Conservation (phyloP, 2,888 invertebrate species). For the Pediacus dermestoides region DNA sequence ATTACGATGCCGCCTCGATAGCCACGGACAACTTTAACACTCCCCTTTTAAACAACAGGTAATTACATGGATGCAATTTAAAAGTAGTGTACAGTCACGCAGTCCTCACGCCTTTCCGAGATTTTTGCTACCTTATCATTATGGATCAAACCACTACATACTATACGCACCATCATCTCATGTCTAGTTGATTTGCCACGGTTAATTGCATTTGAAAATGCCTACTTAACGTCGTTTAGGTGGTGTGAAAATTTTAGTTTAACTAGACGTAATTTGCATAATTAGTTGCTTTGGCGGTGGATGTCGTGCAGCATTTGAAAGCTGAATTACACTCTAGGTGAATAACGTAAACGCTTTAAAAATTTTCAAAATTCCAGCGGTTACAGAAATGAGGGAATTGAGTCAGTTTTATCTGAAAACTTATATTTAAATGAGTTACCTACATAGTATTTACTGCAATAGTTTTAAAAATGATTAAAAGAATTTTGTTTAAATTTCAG, state of each 20-base stretch:
- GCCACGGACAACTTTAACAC: conserved; percentile 6
- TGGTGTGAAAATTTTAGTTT: too few relatives aligned
- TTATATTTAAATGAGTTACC: too few relatives aligned
- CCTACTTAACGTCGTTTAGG: conserved; percentile 9
- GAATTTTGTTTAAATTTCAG: too few relatives aligned
- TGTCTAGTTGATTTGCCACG: conserved; percentile 4
- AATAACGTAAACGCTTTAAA: too few relatives aligned
- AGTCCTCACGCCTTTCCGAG: conserved; percentile 29
- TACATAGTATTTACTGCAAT: too few relatives aligned
- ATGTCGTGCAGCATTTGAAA: conserved; percentile 1
- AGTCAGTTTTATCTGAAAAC: too few relatives aligned
- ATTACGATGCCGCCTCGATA: conserved; percentile 5
- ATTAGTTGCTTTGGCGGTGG: background rate
- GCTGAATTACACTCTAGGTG: too few relatives aligned
- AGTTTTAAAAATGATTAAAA: too few relatives aligned
- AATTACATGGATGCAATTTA: conserved; percentile 15
- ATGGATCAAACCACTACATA: too few relatives aligned
- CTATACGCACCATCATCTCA: too few relatives aligned
- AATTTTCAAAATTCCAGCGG: too few relatives aligned
- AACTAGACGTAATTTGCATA: background rate
- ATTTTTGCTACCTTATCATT: conserved; percentile 25
- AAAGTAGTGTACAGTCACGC: conserved; percentile 30
- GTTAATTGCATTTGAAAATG: conserved; percentile 5
- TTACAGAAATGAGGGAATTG: too few relatives aligned
- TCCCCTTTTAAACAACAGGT: conserved; percentile 9